Evolutionary conservation across 2,113 vertebrate species (phyloP), one percentile per base, ranked within the genome.

Genomic region (Genyomyrus donnyi): DNA sequence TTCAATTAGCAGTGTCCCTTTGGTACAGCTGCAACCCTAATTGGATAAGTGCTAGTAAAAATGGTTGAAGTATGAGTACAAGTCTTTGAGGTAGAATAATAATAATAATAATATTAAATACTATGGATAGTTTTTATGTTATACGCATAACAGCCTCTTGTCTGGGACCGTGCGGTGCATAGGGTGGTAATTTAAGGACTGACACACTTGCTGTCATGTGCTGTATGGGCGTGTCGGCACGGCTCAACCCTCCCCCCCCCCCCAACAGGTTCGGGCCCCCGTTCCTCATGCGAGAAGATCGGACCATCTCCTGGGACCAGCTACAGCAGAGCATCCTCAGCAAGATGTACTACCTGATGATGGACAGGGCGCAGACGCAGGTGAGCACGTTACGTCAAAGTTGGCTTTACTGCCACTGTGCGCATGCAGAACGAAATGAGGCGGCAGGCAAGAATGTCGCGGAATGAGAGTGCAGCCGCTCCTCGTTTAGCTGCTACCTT

Each of bases 211-310:
- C 35, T 0, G 4, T 77, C 11, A 39, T 39, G 70, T 77, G 70
- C 0, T 31, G 70, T 1, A n/a, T 3, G 19, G 27, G 13, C 31
- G 24, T 56, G 10, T 70, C 56, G 11, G 5, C 10, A 10, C 24
- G 1, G 24, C 35, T 50, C 2, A 39, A 49, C 48, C 48, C 10
- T 2, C 10, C 46, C 46, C 42, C 21, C 56, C 21, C 56, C 53
- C 1, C 77, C 5, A 70, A 24, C 94, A 99, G 98, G 93, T 99
- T 99, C 0, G 98, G 98, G 5, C 98, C 98, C 0, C 98, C 98
- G 0, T 96, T 99, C 89, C 91, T 98, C 92, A 93, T 98, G 91
- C 91, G 92, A 39, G 97, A 98, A 93, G 98, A 98, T 92, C 96
- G 97, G 88, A 92, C 92, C 3, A 15, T 97, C 87, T 97, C 97